phyloP scores from a whole-genome alignment of 1,140 invertebrate genomes.

The Drosophila aff. region DNA sequence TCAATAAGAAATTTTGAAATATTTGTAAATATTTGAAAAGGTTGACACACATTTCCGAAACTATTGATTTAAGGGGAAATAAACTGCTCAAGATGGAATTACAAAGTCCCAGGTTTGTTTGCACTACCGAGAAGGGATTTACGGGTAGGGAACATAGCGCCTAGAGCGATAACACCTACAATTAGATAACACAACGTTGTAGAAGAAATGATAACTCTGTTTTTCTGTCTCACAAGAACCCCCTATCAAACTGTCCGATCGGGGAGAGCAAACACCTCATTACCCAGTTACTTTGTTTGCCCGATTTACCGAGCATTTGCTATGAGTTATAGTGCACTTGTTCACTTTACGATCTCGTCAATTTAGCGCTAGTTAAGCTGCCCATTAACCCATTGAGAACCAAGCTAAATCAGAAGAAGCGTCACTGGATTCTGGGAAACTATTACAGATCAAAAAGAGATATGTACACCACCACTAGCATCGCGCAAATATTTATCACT shows the following conservation, averaged over 20 bases:
- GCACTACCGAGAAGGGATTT: neutral
- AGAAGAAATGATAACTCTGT: conserved; percentile 20
- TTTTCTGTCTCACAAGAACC: conserved; percentile 2
- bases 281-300: conserved; percentile 44
- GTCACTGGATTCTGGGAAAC: conserved; percentile 20
- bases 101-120: neutral
- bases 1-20: neutral
- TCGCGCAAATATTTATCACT: conserved; percentile 26
- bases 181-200: conserved; percentile 14
- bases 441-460: conserved; percentile 22
- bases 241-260: conserved; percentile 37
- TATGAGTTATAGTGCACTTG: conserved; percentile 26
- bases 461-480: neutral
- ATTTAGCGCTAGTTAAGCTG: conserved; percentile 18
- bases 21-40: conserved; percentile 2
- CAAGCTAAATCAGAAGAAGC: conserved; percentile 8
- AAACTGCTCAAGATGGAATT: conserved; percentile 1
- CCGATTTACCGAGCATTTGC: conserved; percentile 1
- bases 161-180: conserved; percentile 11
- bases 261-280: conserved; percentile 40
- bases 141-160: neutral
- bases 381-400: conserved; percentile 33
- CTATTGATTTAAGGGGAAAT: neutral
- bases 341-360: conserved; percentile 28
- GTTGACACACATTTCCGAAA: conserved; percentile 1